Evolutionary conservation across 2,888 invertebrate genomes (phyloP), one percentile per base, ranked within the genome.

Genomic region (Athetis lepigone): DNA sequence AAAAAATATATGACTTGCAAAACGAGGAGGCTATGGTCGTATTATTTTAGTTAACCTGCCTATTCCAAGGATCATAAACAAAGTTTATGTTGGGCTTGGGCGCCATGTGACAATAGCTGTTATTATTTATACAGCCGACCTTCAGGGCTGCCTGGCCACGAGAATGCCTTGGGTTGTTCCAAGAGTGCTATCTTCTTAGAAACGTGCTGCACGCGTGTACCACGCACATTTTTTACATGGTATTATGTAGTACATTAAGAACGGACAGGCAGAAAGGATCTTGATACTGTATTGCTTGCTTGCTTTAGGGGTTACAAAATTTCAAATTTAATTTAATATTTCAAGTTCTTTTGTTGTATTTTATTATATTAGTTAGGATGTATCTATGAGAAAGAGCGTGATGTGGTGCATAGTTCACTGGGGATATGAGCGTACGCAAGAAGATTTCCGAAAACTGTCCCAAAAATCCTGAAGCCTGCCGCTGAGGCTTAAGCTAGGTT

Each of bases 171-270:
- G 77, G 85, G 81, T 84, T 85, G 82, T 83, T 86, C 85, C 87
- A 86, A 90, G 85, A 87, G 85, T 83, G 85, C 89, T 88, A 89
- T 89, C 89, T 93, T 93, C 94, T 85, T 77, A 90, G 93, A 94
- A 94, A 84, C 88, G 87, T 85, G 88, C 79, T 86, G 73, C 85
- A 87, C 85, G 86, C 88, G 86, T 87, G 87, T 87, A 85, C 86
- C 85, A 86, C 84, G 88, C 88, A 84, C 85, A 86, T 90, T 93
- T 93, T 90, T 93, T 88, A 85, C 80, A 81, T 70, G 57, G 77
- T 78, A 77, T 81, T 81, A 77, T 79, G 76, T 75, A 64, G 72
- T 70, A 66, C 37, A 68, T 47, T 76, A 51, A 63, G 59, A 74
- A 51, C 63, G 58, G 57, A 62, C 33, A 16, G 18, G 46, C 57